These are phyloP conservation scores for Vanessa atalanta DNA, from an alignment of 1,140 invertebrate species.

Conservation along the genomic window DNA sequence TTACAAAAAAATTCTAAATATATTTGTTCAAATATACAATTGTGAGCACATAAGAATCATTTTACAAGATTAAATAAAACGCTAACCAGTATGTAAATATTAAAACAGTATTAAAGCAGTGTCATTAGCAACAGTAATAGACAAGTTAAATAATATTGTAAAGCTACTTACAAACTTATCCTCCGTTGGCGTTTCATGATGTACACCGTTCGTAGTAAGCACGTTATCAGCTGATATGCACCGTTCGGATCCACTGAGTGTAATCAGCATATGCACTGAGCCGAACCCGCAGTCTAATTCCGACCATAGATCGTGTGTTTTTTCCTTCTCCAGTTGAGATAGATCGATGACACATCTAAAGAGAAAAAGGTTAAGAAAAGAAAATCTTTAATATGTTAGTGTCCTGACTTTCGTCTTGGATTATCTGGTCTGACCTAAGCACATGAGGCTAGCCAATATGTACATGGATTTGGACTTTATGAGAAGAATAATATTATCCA, in stretches of 20 bases:
- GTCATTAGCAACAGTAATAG: too few species aligned
- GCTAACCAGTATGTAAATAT: too few species aligned
- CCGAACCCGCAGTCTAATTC: conserved; percentile 70
- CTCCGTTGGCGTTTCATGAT: conserved; percentile 42
- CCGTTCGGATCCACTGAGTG: conserved; percentile 56
- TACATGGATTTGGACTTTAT: too few species aligned
- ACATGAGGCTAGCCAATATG: too few species aligned
- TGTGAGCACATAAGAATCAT: too few species aligned
- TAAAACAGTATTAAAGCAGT: too few species aligned
- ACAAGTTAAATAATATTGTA: not conserved
- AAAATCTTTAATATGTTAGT: not conserved
- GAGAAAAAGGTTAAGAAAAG: not conserved
- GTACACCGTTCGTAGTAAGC: conserved; percentile 54
- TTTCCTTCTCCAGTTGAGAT: conserved; percentile 64
- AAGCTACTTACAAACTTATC: conserved; percentile 66
- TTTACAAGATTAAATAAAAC: too few species aligned
- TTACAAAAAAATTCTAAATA: too few species aligned
- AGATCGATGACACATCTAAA: conserved; percentile 68
- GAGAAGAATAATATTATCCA: too few species aligned
- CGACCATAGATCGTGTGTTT: conserved; percentile 71
- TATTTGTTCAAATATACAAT: too few species aligned
- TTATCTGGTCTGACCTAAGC: too few species aligned
- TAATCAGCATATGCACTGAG: conserved; percentile 65
- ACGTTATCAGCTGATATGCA: conserved; percentile 49
- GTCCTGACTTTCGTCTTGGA: too few species aligned